Base-by-base conservation (phyloP, 1,140 invertebrate genomes). In the Palaemon carinicauda region DNA sequence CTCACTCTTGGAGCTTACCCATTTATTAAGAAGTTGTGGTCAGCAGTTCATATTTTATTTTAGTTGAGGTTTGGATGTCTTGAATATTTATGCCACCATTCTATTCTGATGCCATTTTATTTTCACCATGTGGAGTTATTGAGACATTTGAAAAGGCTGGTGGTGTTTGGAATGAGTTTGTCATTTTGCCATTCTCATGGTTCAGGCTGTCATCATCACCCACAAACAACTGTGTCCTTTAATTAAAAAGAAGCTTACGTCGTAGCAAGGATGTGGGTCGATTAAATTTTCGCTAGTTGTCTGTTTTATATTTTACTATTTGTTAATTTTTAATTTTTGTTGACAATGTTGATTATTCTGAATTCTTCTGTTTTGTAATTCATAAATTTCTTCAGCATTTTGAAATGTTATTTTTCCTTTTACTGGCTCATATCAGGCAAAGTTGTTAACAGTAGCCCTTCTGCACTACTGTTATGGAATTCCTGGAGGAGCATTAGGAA, bases 1-100 rank as follows among this genome's bases (percentile, higher is more conserved):
- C 78, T 85, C 82, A 80, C 84, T 65, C 83, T 86, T 80, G 50
- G 84, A 86, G 84, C 84, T 86, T 80, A 80, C 60, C 77, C 9
- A 71, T 56, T 80, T 86, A 21, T 71, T 60, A 75, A 79, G 53
- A 51, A 73, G 71, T 71, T 86, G 84, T 86, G 77, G 77, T 86
- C 84, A 80, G 77, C 84, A 86, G 84, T 80, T 69, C 41, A 41
- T 41, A 41, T 41, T 41, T 7, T 41, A 41, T 41, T 41, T n/a
- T 69, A 27, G 65, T 69, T 69, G 29, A 27, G 24, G 29, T 69
- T 69, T 69, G 24, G 24, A 69, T 69, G 29, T 69, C 21, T n/a
- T 65, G 29, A 27, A 69, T 69, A 69, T 69, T 69, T 69, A 69
- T 41, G 41, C 41, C 65, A 69, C 24, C 29, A 69, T 69, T 69